These are phyloP conservation scores for Agrotis puta DNA, from an alignment of 2,888 invertebrate species.

Conservation along the genomic window DNA sequence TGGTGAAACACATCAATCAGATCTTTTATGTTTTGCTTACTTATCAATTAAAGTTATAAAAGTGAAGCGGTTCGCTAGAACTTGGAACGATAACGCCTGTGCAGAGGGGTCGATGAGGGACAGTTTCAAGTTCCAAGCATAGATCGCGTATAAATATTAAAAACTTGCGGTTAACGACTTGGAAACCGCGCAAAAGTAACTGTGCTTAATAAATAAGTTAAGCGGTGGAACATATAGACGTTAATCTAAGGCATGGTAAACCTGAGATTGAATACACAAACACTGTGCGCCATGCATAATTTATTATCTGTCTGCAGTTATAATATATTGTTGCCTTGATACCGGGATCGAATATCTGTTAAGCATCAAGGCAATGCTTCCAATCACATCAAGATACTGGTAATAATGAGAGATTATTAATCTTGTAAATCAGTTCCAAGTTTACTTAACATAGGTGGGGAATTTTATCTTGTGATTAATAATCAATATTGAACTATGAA, in stretches of 20 bases:
- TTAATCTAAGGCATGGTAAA: conserved; percentile 71
- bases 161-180: conserved; percentile 71
- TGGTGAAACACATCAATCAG: conserved; percentile 27
- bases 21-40: conserved; percentile 30
- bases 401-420: conserved; percentile 56
- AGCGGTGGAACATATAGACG: conserved; percentile 65
- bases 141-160: conserved; percentile 66
- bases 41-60: conserved; percentile 42
- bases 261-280: conserved; percentile 67
- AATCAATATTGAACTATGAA: conserved; percentile 2
- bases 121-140: conserved; percentile 52
- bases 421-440: conserved; percentile 57
- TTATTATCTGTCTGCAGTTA: conserved; percentile 70
- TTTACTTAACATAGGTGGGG: conserved; percentile 6
- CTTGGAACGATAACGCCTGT: conserved; percentile 28
- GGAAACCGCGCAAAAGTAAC: conserved; percentile 75
- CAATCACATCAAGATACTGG: conserved; percentile 61
- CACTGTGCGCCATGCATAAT: conserved; percentile 70
- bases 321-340: conserved; percentile 74
- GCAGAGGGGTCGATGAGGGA: conserved; percentile 35
- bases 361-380: conserved; percentile 74
- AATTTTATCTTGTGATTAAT: conserved; percentile 1
- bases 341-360: conserved; percentile 74
- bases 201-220: conserved; percentile 77
- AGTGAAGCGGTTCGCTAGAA: conserved; percentile 29